Evolutionary conservation across 2,888 invertebrate genomes (phyloP), one percentile per base, ranked within the genome.

Genomic region (Leptopilina drosophilae): DNA sequence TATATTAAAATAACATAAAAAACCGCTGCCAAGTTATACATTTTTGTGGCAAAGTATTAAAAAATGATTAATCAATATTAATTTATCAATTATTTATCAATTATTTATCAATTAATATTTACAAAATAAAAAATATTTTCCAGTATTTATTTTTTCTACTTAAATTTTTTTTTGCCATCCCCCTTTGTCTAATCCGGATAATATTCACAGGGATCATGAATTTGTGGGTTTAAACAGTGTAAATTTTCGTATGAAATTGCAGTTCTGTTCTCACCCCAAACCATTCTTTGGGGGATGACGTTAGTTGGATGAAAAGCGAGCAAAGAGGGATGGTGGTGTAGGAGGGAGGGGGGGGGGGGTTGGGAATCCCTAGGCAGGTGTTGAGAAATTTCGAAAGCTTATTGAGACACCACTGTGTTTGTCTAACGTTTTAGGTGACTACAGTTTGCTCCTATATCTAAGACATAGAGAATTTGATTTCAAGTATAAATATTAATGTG

Each of bases 311-410:
- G 33, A 33, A 33, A 33, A 33, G 33, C 33, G 33, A 33, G 33
- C 3, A 33, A 77, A 78, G 80, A 77, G 77, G 77, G 81, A 80
- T 78, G 81, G 81, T 80, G 20, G 14, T 56, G 14, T n/a, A 4
- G n/a, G 14, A 2, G n/a, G n/a, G 7, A 3, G 59, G 15, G 15
- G 59, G 59, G 26, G 26, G 49, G 53, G 14, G 7, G 14, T 15
- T 12, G 15, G 49, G 46, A 49, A 14, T 20, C 49, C 20, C 20
- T 82, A 82, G 82, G 81, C 84, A 84, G 84, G 84, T 84, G 84
- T 82, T 82, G 82, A 79, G 82, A 84, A 84, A 84, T 84, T 84
- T 82, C 82, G 81, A 80, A 78, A 81, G 82, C 82, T 84, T 84
- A 84, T 84, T 82, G 84, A 84, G 77, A 78, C 81, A 82, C 80